Base-by-base conservation (phyloP, 2,113 vertebrate genomes). In the Ammodytes marinus region DNA sequence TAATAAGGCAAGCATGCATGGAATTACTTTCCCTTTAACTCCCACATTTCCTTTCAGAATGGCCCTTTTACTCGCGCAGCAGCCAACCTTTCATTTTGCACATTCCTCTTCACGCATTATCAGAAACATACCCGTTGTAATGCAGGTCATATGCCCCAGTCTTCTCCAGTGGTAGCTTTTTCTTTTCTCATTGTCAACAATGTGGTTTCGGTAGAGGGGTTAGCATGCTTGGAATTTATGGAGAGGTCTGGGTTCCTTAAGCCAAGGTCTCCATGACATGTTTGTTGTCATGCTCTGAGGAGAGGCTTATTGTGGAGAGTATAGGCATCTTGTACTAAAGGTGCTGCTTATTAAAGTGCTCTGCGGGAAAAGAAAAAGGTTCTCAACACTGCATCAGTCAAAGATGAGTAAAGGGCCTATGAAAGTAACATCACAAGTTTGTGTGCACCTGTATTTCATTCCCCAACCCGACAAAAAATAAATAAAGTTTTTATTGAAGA, bases 1-100 rank as follows among this genome's bases (percentile, higher is more conserved):
- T 93, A 91, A 93, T 92, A 92, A 94, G 84, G 73, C 72, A 89
- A 92, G 92, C 89, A 91, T 82, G 92, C 87, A 60, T 86, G 85
- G 84, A 92, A 91, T 89, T 75, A 89, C 86, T 69, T 76, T 88
- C 50, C 77, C 79, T 86, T 87, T 82, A 89, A 91, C 67, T 90
- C 67, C 68, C 74, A 74, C 78, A 79, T 91, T 89, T 91, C 89
- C 87, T 88, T 64, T 88, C 83, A 68, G 47, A 90, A 75, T 47
- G 53, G 68, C 46, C 81, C 74, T 59, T 81, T 79, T 76, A 66
- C 79, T 74, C 13, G 14, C 49, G 66, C 82, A 13, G 54, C 65
- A 12, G 71, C 59, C 58, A 40, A 43, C 54, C 82, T 89, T 87
- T 92, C 83, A 89, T 93, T 92, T 90, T 74, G 45, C 74, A 84